These are phyloP conservation scores for Notoglanidium macrostoma DNA, from an alignment of 2,797 vertebrate genomes.

Conservation along the genomic window DNA sequence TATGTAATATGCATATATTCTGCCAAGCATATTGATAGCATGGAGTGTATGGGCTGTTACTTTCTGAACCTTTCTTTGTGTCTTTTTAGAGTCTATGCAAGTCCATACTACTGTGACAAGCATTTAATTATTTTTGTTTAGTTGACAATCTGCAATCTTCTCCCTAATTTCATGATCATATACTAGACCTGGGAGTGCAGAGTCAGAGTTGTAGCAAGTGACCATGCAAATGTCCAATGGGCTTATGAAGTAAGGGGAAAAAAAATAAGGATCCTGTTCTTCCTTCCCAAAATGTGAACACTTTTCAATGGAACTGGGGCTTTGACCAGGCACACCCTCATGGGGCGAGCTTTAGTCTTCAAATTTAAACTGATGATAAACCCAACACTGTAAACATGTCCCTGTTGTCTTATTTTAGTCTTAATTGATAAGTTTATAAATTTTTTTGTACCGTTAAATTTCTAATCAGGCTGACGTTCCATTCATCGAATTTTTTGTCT, in stretches of 20 bases:
- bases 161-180: background rate
- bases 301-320: background rate
- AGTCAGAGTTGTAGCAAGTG: background rate
- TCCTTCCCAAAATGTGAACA: constrained; percentile 8
- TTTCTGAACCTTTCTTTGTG: constrained; percentile 14
- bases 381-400: background rate
- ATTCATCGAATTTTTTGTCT: background rate
- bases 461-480: background rate
- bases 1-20: constrained; percentile 24
- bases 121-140: background rate
- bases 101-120: constrained; percentile 1
- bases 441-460: background rate
- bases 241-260: background rate
- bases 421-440: background rate
- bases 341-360: background rate
- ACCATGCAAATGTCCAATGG: background rate
- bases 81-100: constrained; percentile 21
- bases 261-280: background rate
- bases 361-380: background rate
- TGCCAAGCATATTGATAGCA: constrained; percentile 27
- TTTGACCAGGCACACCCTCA: background rate
- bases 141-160: background rate
- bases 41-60: constrained; percentile 41
- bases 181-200: background rate
- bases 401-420: background rate